Evolutionary conservation across 2,888 invertebrate species (phyloP).

Genomic region (Julus scandinavius): DNA sequence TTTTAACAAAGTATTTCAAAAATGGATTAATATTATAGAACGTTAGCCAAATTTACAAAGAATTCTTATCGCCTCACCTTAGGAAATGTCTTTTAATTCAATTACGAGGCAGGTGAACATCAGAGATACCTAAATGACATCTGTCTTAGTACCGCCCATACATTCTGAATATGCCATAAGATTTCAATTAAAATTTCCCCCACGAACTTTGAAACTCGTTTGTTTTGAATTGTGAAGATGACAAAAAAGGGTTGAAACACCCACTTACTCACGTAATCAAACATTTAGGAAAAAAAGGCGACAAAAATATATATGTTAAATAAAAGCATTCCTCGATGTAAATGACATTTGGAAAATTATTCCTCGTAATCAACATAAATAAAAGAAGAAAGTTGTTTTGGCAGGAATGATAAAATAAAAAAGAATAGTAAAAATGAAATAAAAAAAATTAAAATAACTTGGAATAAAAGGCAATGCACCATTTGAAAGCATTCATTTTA

Average conservation of each 20-base stretch:
- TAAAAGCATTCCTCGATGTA: not conserved
- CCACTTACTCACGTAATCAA: slow-evolving; percentile 13
- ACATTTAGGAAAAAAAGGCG: slow-evolving; percentile 22
- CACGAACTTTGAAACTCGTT: slow-evolving; percentile 26
- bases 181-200: slow-evolving; percentile 32
- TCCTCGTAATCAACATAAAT: slow-evolving; percentile 9
- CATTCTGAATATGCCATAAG: not conserved
- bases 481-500: not conserved
- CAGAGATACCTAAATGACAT: not conserved
- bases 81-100: not conserved
- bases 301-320: not conserved
- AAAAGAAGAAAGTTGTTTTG: not conserved
- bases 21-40: not conserved
- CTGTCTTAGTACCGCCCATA: slow-evolving; percentile 6
- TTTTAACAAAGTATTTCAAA: not conserved
- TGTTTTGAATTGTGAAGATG: not conserved
- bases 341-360: slow-evolving; percentile 12
- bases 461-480: slow-evolving; percentile 22
- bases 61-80: not conserved
- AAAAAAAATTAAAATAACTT: not conserved
- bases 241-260: slow-evolving; percentile 21
- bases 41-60: not conserved
- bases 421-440: not conserved
- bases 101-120: slow-evolving; percentile 8
- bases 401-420: slow-evolving; percentile 13